These are phyloP conservation scores for Stenchaetothrips biformis DNA, from an alignment of 2,888 invertebrate genomes.

Conservation along the genomic window DNA sequence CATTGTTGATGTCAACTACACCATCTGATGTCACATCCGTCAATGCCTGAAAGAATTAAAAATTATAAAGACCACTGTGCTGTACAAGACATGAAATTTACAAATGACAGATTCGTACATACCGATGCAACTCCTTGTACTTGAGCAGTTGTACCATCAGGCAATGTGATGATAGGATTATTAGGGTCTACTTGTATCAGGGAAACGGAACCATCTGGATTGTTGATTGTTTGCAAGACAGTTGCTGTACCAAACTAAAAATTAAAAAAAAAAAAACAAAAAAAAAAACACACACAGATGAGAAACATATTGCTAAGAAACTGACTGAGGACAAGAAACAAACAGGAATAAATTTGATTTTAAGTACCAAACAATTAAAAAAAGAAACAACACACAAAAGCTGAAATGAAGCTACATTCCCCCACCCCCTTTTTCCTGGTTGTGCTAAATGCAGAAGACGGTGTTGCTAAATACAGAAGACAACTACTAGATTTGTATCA, in stretches of 20 bases:
- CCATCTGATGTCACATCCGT: conserved; percentile 63
- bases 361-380: too few relatives aligned
- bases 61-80: conserved; percentile 27
- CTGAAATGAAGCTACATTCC: too few relatives aligned
- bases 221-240: conserved; percentile 91
- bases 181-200: conserved; percentile 92
- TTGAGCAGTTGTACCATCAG: conserved; percentile 93
- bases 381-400: too few relatives aligned
- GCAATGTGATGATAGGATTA: conserved; percentile 89
- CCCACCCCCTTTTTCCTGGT: too few relatives aligned
- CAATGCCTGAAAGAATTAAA: conserved; percentile 45
- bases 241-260: conserved; percentile 58
- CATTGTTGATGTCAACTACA: conserved; percentile 79
- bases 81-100: conserved; percentile 8
- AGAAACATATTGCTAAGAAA: too few relatives aligned
- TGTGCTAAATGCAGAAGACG: too few relatives aligned
- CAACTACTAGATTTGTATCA: too few relatives aligned
- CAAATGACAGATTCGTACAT: conserved; percentile 38
- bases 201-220: conserved; percentile 93
- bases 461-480: too few relatives aligned
- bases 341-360: too few relatives aligned
- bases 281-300: not conserved
- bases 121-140: conserved; percentile 73
- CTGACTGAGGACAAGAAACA: too few relatives aligned
- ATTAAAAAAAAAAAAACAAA: not conserved